Percentiles rank a stretch among this genome's conserved stretches.
phyloP scores from a whole-genome alignment of 2,797 vertebrate genomes.

The Buceros bicornis region DNA sequence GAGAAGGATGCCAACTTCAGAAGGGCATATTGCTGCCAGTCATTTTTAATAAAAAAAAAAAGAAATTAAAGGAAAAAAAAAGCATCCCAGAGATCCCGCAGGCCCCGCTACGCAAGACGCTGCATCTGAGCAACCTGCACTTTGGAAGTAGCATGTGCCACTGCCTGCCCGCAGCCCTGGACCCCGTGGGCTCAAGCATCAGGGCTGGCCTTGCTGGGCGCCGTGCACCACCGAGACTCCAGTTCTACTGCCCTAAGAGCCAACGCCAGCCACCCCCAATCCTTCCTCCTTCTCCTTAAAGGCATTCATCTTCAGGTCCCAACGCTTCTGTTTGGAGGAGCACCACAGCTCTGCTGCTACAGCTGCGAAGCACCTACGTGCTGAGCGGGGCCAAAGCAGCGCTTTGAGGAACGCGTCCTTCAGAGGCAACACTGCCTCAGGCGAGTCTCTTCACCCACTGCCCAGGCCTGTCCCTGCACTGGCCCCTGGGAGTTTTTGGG shows the following conservation, averaged over 20 bases:
- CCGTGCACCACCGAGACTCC: not conserved
- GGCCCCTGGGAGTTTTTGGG: not conserved
- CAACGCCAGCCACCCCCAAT: not conserved
- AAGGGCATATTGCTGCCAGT: conserved; percentile 6
- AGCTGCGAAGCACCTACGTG: not conserved
- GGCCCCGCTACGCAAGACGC: not conserved
- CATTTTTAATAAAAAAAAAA: not conserved
- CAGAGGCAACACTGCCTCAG: not conserved
- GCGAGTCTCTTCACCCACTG: not conserved
- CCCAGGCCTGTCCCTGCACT: not conserved
- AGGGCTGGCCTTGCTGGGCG: not conserved
- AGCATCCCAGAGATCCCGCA: not conserved
- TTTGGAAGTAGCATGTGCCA: not conserved
- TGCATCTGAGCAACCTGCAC: not conserved
- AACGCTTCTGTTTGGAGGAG: not conserved
- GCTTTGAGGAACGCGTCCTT: not conserved
- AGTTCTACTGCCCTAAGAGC: not conserved
- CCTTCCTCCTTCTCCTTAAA: not conserved
- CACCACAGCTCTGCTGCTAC: not conserved
- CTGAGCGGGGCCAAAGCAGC: not conserved
- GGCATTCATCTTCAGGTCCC: not conserved
- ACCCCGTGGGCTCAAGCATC: not conserved
- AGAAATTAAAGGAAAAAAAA: not conserved
- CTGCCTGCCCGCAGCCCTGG: rapidly evolving
- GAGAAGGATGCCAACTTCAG: not conserved